These are phyloP conservation scores for Neosilurus hyrtlii DNA, from an alignment of 2,797 vertebrate species.

Conservation along the genomic window DNA sequence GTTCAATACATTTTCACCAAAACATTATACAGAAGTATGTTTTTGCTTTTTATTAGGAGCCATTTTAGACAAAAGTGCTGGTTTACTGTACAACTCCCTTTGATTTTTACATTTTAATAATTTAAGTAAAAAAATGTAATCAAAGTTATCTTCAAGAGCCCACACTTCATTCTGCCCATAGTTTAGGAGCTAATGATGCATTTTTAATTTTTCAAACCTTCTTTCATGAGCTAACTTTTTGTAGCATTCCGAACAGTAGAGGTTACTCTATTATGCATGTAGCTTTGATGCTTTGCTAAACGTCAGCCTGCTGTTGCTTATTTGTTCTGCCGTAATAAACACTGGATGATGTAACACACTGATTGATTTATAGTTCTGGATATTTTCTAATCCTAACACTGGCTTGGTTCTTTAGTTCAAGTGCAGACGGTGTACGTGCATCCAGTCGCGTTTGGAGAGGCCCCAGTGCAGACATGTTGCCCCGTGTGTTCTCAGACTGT, in stretches of 20 bases:
- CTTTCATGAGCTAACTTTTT: not conserved
- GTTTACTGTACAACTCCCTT: not conserved
- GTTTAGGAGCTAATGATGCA: not conserved
- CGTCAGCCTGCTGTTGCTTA: not conserved
- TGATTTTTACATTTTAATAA: not conserved
- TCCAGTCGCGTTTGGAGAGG: slow-evolving; percentile 68
- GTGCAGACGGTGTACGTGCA: slow-evolving; percentile 81
- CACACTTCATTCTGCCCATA: not conserved
- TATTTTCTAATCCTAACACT: not conserved
- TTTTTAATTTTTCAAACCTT: not conserved
- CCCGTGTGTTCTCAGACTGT: slow-evolving; percentile 73
- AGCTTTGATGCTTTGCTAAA: not conserved
- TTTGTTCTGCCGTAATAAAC: not conserved
- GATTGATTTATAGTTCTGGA: not conserved
- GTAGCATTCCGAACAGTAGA: not conserved
- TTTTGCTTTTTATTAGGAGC: too few relatives aligned
- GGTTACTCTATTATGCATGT: not conserved
- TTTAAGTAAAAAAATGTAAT: not conserved
- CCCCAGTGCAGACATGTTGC: slow-evolving; percentile 74
- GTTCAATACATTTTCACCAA: too few relatives aligned
- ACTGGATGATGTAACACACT: too few relatives aligned
- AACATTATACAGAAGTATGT: too few relatives aligned
- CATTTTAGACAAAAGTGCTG: too few relatives aligned
- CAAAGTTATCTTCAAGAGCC: not conserved
- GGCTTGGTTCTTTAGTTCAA: slow-evolving; percentile 60